Evolutionary conservation across 1,140 invertebrate genomes (phyloP), one percentile per base, ranked within the genome.

Genomic region (Proctacanthus coquilletti): DNA sequence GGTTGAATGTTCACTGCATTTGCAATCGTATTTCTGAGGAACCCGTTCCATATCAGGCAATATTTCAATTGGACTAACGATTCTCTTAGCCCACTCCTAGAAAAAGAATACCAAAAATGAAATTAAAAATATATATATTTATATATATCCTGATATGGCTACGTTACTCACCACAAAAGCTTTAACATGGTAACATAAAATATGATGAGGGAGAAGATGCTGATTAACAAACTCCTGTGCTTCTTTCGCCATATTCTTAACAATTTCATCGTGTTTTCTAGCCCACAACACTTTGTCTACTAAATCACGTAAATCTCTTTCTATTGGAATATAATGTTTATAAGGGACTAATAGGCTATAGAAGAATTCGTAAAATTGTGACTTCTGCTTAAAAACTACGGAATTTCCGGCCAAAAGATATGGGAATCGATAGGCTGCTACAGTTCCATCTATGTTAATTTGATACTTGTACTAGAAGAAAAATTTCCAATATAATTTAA

Each of bases 311-410:
- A 96, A 65, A 61, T 94, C 77, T 25, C 63, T 60, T 50, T 82
- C 78, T 17, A 96, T 64, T 21, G 87, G 78, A 33, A 97, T 61
- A 61, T 81, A 97, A 66, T 97, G 91, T 48, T 72, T 62, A 52
- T 74, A 74, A 11, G 85, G 76, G 42, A 68, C 47, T 11, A 96
- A 53, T 45, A 80, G 62, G 33, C 69, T 63, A 55, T 97, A 97
- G 64, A 95, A 97, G 67, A 88, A 80, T 70, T 97, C 93, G 61
- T 92, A 92, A 61, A 89, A 97, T 15, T 72, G 65, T 1, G 92
- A 97, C 32, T 88, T 74, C 62, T 93, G 88, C 65, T 97, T 98
- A 2, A 97, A 68, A 9, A 96, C 77, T 27, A 92, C 61, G 15
- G 83, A 78, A 53, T 82, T 79, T 8, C 92, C 89, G 39, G 73